Evolutionary conservation across 1,140 invertebrate species (phyloP).

Genomic region (Globodera rostochiensis): DNA sequence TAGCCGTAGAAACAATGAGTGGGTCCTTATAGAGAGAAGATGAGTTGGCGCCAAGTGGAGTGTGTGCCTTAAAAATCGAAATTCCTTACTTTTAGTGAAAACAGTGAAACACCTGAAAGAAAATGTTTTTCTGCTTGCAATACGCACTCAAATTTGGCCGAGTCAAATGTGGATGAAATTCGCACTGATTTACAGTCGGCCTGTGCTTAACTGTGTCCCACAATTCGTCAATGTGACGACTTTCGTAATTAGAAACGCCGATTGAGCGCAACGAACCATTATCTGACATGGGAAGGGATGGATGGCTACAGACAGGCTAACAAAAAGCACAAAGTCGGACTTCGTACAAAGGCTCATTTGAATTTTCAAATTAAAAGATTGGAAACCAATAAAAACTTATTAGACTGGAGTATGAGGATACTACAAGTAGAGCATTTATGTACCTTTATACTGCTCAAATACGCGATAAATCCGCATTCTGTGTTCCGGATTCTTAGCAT

Average conservation of each 20-base stretch:
- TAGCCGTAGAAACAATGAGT: constrained; percentile 43
- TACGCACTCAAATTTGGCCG: constrained; percentile 64
- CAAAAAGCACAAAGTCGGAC: no score
- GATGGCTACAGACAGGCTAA: neutral
- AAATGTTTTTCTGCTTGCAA: constrained; percentile 66
- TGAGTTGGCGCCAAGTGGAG: constrained; percentile 42
- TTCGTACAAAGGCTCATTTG: no score
- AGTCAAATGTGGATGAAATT: constrained; percentile 68
- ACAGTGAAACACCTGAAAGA: constrained; percentile 67
- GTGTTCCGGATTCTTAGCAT: constrained; percentile 38
- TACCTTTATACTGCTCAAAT: constrained; percentile 45
- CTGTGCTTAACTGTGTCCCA: constrained; percentile 70
- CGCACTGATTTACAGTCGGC: constrained; percentile 77
- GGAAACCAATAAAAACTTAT: no score
- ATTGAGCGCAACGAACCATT: constrained; percentile 72
- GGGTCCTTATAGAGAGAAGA: constrained; percentile 41
- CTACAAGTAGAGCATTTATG: no score
- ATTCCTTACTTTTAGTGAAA: neutral
- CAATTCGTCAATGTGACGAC: constrained; percentile 75
- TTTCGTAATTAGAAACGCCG: constrained; percentile 82
- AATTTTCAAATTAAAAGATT: no score
- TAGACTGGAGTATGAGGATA: no score
- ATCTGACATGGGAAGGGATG: constrained; percentile 29
- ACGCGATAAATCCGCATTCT: constrained; percentile 31
- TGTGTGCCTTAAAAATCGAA: constrained; percentile 54